These are phyloP conservation scores for Eubasilissa regina DNA, from an alignment of 1,140 invertebrate genomes.

Conservation along the genomic window DNA sequence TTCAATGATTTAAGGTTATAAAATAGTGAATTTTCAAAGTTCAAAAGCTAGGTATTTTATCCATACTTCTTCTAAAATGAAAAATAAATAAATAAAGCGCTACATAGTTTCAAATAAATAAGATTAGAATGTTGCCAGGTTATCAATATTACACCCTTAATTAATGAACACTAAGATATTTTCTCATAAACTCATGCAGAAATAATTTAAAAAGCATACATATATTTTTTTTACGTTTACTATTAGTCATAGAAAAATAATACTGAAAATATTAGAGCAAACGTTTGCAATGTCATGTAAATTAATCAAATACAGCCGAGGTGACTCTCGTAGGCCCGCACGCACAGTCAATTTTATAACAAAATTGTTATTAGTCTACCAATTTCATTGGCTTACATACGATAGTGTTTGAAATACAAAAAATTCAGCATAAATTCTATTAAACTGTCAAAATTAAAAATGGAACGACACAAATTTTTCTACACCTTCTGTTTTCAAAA, in stretches of 20 bases:
- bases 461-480: too few species aligned
- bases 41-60: neutral
- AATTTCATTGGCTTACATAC: neutral
- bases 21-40: neutral
- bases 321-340: neutral
- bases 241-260: neutral
- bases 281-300: neutral
- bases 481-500: too few species aligned
- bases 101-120: too few species aligned
- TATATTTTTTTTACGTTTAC: neutral
- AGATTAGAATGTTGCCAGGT: too few species aligned
- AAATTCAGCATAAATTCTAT: too few species aligned
- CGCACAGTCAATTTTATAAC: neutral
- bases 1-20: neutral
- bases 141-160: too few species aligned
- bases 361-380: neutral
- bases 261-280: neutral
- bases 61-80: too few species aligned
- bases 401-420: too few species aligned
- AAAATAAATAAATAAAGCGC: too few species aligned
- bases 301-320: neutral
- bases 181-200: neutral
- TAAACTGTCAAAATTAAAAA: too few species aligned
- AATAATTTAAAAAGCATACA: slow-evolving; percentile 17
- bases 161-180: neutral